Base-by-base conservation (phyloP, 2,888 invertebrate genomes). In the Sinodicranocentrus sp. region DNA sequence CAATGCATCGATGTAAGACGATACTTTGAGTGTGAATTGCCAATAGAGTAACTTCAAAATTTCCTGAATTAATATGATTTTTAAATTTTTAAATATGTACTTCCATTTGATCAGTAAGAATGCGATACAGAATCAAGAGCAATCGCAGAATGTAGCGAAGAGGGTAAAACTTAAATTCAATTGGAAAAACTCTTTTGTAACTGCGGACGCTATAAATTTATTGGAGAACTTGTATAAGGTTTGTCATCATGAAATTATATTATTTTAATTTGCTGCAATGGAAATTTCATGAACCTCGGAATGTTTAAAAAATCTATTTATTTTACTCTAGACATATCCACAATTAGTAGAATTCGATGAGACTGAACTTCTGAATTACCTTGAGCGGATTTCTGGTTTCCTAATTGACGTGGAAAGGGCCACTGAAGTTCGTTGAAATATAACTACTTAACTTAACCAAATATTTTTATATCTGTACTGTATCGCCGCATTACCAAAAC, bases 331-430 rank as follows among this genome's bases (percentile, higher is more conserved):
- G 72, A 65, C 26, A 15, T 65, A 84, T 44, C 85, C 85, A 0
- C 80, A 86, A 48, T 15, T 86, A 17, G 48, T 33, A 15, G 84
- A 84, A 15, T 73, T 63, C 23, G 48, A 71, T 25, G 63, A 73
- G 21, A 48, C 52, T 5, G 28, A 71, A 6, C 43, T 86, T 0
- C 26, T 82, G 10, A 10, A 68, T 0, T 84, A 84, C 48, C 57
- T 86, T 17, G 76, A 86, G 39, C 19, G 15, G 15, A 80, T 84
- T 75, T 84, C 86, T 10, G 0, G 5, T 0, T 79, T 54, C 63
- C 44, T 73, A 13, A 79, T 86, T 48, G 63, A 76, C 19, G 72
- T 76, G 0, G 65, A 70, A 1, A 72, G 70, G 28, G 80, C 82
- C 13, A 68, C 77, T 2, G 82, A 86, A 82, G 86, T 84, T 59